These are phyloP conservation scores for Geothlypis trichas DNA, from an alignment of 2,113 vertebrate genomes.

Conservation along the genomic window DNA sequence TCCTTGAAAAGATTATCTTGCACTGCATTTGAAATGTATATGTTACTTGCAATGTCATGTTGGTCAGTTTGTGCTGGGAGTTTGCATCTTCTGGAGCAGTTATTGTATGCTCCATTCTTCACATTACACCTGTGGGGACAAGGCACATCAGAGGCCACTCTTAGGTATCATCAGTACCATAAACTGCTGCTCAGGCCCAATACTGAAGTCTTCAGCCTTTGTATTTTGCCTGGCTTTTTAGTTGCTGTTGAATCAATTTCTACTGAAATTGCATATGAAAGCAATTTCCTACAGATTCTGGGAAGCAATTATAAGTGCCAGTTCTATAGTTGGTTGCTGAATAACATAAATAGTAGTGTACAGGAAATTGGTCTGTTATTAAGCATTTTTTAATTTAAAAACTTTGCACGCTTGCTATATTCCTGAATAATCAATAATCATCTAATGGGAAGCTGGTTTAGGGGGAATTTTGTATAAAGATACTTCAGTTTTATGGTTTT, in stretches of 20 bases:
- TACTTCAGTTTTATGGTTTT: neutral
- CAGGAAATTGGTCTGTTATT: neutral
- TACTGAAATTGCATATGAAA: neutral
- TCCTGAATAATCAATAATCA: neutral
- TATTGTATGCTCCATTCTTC: rapidly evolving
- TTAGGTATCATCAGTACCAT: neutral
- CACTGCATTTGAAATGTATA: neutral
- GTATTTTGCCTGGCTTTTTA: neutral
- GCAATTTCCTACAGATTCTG: neutral
- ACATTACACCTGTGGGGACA: neutral
- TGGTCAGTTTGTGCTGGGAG: neutral
- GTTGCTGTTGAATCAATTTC: neutral
- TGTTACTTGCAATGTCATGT: neutral
- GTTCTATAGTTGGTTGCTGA: neutral
- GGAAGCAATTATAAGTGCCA: neutral
- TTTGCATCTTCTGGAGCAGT: neutral
- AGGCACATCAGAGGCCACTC: neutral
- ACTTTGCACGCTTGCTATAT: neutral
- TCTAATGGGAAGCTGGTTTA: neutral
- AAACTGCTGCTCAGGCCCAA: neutral
- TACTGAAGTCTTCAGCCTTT: neutral
- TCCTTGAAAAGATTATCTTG: neutral
- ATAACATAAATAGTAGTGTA: neutral
- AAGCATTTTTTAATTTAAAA: neutral
- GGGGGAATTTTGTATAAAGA: neutral